A percentile compares a stretch with the other conserved stretches of the same genome.
These are phyloP conservation scores for Augochlorella aurata DNA, from an alignment of 2,888 invertebrate species.

Conservation along the genomic window DNA sequence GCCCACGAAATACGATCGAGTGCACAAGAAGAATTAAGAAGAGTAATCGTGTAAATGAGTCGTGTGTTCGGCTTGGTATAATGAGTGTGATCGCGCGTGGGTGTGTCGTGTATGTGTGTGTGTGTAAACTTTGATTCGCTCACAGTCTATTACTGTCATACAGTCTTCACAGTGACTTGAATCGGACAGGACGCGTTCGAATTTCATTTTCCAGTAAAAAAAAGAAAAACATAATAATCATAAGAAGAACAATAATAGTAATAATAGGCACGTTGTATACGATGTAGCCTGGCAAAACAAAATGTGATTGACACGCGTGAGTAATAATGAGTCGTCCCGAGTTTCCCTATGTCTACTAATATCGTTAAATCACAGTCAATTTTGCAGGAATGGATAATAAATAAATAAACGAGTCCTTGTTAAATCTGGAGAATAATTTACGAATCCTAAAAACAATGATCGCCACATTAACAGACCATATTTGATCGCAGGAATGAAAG, in stretches of 20 bases:
- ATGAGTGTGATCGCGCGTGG: background rate
- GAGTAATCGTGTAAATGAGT: background rate
- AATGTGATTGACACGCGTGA: constrained; percentile 38
- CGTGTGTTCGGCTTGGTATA: background rate
- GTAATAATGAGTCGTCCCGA: constrained; percentile 56
- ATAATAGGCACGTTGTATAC: constrained; percentile 48
- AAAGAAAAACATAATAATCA: constrained; percentile 14
- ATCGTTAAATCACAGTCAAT: constrained; percentile 79
- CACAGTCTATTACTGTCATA: constrained; percentile 52
- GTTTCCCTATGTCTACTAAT: constrained; percentile 67
- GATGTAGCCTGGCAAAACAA: constrained; percentile 48
- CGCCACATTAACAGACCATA: constrained; percentile 25
- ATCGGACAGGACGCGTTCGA: constrained; percentile 48
- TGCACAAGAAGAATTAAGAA: constrained; percentile 21
- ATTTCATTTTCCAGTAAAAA: constrained; percentile 42
- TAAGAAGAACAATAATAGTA: constrained; percentile 33
- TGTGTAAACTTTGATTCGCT: constrained; percentile 47
- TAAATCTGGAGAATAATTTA: constrained; percentile 50
- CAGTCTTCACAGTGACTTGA: constrained; percentile 63
- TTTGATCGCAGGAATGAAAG: constrained; percentile 49
- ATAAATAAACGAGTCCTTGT: constrained; percentile 54
- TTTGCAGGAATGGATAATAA: constrained; percentile 72
- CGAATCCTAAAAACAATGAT: constrained; percentile 31
- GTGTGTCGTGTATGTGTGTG: background rate
- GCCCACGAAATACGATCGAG: constrained; percentile 56